phyloP scores from a whole-genome alignment of 2,888 invertebrate genomes.

The Julus scandinavius region DNA sequence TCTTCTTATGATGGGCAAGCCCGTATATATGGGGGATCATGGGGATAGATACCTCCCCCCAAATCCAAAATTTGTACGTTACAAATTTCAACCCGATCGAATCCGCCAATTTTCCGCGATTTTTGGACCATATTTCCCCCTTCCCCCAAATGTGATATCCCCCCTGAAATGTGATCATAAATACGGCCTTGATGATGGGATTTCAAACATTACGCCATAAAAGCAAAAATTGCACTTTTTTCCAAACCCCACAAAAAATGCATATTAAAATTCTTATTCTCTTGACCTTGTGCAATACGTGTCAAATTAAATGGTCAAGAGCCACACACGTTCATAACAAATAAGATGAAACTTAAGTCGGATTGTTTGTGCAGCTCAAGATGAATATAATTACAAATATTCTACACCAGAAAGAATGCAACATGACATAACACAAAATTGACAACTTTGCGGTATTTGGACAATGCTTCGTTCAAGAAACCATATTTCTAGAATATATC shows the following conservation, averaged over 20 bases:
- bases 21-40: no score
- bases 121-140: no score
- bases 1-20: no score
- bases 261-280: not conserved
- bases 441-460: not conserved
- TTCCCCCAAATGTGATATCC: no score
- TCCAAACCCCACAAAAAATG: not conserved
- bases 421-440: slow-evolving; percentile 31
- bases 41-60: no score
- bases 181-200: no score
- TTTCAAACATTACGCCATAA: not conserved
- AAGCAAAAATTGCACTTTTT: not conserved
- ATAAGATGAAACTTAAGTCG: not conserved
- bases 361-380: not conserved
- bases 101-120: no score
- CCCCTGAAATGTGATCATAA: no score
- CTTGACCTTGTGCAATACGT: not conserved
- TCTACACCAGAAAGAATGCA: not conserved
- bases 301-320: not conserved
- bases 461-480: no score
- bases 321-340: not conserved
- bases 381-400: not conserved
- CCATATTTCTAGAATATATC: not conserved
- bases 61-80: no score
- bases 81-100: no score